Conservation (phyloP, 2,797 vertebrate genomes). For the Microctenopoma stevenorrisi region DNA sequence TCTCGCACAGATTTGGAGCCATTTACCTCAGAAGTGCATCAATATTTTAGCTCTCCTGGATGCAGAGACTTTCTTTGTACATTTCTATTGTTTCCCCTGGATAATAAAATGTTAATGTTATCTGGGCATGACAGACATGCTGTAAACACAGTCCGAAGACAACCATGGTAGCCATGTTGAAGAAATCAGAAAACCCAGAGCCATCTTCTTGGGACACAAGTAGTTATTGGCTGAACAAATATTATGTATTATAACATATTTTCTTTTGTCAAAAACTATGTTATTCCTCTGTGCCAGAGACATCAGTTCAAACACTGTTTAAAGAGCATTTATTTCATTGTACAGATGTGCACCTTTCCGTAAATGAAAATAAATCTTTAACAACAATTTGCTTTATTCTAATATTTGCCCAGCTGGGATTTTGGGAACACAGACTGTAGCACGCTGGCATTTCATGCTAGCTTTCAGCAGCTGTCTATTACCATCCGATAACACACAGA, state of each 20-base stretch:
- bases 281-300: not conserved
- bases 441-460: slow-evolving; percentile 48
- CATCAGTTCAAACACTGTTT: not conserved
- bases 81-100: slow-evolving; percentile 72
- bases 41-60: slow-evolving; percentile 76
- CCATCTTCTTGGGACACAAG: slow-evolving; percentile 12
- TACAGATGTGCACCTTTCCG: not conserved
- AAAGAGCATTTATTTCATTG: too few relatives aligned
- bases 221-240: not conserved
- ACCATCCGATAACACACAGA: slow-evolving; percentile 51
- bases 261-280: not conserved
- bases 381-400: not conserved
- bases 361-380: not conserved
- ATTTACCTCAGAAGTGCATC: slow-evolving; percentile 73
- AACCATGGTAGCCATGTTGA: slow-evolving; percentile 32
- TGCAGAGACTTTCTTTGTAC: slow-evolving; percentile 55
- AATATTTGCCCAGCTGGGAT: not conserved
- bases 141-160: slow-evolving; percentile 54
- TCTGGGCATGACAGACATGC: slow-evolving; percentile 50
- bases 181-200: slow-evolving; percentile 26
- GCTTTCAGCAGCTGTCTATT: slow-evolving; percentile 75
- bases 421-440: slow-evolving; percentile 4
- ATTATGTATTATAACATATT: not conserved
- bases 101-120: slow-evolving; percentile 80
- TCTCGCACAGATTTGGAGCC: slow-evolving; percentile 70